Percentiles rank a stretch among this genome's conserved stretches.
These are phyloP conservation scores for Chelidonichthys spinosus DNA, from an alignment of 2,797 vertebrate genomes.

Conservation along the genomic window DNA sequence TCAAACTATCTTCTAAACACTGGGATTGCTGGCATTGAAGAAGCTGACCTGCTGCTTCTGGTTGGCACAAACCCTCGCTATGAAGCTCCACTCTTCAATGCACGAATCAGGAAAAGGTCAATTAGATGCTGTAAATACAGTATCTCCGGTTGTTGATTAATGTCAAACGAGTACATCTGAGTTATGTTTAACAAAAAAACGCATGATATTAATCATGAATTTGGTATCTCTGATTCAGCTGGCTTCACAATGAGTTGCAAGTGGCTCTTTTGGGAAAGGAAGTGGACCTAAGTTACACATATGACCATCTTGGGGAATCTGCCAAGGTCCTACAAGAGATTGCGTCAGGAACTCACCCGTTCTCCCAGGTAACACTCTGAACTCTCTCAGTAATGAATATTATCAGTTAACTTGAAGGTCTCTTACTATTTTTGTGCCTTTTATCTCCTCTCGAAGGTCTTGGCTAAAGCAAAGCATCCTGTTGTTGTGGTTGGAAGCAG, in stretches of 20 bases:
- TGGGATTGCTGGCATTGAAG: constrained; percentile 90
- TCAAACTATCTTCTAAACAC: constrained; percentile 93
- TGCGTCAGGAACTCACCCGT: constrained; percentile 86
- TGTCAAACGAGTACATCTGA: not conserved
- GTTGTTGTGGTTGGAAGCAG: constrained; percentile 90
- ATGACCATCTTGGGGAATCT: constrained; percentile 91
- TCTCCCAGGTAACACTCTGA: constrained; percentile 81
- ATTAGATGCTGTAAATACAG: not conserved
- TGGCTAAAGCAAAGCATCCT: constrained; percentile 87
- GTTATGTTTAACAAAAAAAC: not conserved
- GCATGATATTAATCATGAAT: not conserved
- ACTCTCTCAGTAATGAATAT: not conserved
- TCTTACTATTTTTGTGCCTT: not conserved
- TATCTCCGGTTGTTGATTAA: not conserved
- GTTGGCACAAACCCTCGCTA: constrained; percentile 92
- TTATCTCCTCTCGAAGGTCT: constrained; percentile 74
- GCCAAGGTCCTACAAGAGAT: constrained; percentile 88
- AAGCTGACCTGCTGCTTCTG: constrained; percentile 90
- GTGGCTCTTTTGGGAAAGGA: constrained; percentile 89
- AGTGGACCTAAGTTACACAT: constrained; percentile 90
- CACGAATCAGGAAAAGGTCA: constrained; percentile 90
- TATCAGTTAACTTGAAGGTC: constrained; percentile 7
- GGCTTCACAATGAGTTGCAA: constrained; percentile 93
- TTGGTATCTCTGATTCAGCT: constrained; percentile 79
- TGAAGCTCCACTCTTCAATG: constrained; percentile 91